A percentile compares a stretch with the other conserved stretches of the same genome.
Conservation (phyloP, 1,140 invertebrate genomes). For the Coptotermes formosanus region DNA sequence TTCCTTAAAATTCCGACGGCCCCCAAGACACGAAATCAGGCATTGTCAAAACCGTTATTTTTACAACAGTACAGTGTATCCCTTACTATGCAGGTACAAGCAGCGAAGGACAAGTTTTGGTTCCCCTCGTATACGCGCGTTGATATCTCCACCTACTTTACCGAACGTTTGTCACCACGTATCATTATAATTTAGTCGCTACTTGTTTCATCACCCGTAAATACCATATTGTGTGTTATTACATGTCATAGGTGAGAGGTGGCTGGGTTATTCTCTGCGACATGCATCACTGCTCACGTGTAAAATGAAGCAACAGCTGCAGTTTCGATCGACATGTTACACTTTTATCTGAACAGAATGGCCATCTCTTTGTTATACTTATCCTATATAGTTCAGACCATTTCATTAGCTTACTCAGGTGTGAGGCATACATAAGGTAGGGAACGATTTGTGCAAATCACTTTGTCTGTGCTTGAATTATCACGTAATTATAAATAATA, state of each 20-base stretch:
- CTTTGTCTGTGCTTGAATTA: too few relatives aligned
- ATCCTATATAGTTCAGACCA: too few relatives aligned
- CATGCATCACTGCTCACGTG: neutral
- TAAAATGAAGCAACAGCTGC: neutral
- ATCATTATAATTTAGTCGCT: neutral
- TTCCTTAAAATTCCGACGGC: neutral
- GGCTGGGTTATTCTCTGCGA: neutral
- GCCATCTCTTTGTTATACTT: neutral
- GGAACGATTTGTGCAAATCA: too few relatives aligned
- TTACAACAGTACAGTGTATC: neutral
- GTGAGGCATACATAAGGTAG: too few relatives aligned
- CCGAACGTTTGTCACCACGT: neutral
- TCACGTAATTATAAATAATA: too few relatives aligned
- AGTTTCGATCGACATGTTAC: neutral
- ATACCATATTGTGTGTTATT: neutral
- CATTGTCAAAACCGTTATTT: neutral
- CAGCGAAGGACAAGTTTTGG: neutral
- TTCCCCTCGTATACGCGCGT: neutral
- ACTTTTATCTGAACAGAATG: neutral
- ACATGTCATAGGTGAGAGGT: slow-evolving; percentile 10
- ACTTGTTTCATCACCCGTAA: neutral
- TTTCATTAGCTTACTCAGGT: too few relatives aligned
- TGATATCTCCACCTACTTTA: neutral
- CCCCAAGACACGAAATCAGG: neutral
- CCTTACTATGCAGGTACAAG: neutral